Conservation (phyloP, 2,888 invertebrate species). For the Palloptera scutellata region DNA sequence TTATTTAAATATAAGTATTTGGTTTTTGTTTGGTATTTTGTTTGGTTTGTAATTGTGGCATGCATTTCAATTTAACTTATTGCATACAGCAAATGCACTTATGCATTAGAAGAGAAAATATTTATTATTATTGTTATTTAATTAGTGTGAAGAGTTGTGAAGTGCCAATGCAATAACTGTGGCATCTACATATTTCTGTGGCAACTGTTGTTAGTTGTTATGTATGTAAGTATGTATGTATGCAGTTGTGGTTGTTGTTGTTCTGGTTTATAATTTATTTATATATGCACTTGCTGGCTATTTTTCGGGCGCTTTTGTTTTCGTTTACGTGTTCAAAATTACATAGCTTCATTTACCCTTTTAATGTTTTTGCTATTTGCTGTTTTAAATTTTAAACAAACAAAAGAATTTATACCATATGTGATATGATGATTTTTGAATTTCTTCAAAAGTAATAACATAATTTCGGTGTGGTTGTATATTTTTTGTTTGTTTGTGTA, state of each 20-base stretch:
- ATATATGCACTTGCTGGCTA: too few species aligned
- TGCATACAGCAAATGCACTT: neutral
- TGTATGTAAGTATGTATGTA: neutral
- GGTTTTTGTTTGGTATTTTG: neutral
- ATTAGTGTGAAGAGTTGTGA: neutral
- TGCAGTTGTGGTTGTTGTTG: neutral
- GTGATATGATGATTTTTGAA: too few species aligned
- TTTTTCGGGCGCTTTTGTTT: neutral
- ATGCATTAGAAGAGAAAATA: neutral
- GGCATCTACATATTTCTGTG: neutral
- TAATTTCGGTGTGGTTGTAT: too few species aligned
- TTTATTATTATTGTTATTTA: neutral
- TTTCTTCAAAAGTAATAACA: too few species aligned
- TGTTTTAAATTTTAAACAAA: neutral
- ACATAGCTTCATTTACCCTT: neutral
- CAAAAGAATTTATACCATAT: neutral
- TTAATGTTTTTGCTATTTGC: neutral
- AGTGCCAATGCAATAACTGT: neutral
- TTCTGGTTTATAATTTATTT: too few species aligned
- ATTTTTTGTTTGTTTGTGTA: neutral
- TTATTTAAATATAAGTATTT: neutral
- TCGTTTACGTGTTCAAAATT: neutral
- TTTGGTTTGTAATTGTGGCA: neutral
- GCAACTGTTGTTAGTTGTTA: neutral
- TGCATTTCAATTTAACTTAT: neutral